Base-by-base conservation (phyloP, 2,113 vertebrate genomes). In the Poeciliopsis prolifica region DNA sequence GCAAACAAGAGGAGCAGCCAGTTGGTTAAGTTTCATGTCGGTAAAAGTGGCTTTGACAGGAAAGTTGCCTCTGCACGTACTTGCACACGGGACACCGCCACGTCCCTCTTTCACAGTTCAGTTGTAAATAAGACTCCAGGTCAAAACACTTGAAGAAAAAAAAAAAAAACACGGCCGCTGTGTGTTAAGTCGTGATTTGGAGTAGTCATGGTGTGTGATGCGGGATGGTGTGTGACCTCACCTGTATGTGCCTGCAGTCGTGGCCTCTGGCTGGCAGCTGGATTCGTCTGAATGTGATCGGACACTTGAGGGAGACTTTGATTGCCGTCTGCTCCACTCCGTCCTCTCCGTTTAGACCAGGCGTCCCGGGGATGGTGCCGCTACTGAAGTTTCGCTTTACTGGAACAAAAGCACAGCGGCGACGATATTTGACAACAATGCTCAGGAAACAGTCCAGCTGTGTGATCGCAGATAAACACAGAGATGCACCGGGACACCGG, bases 381-480 rank as follows among this genome's bases (percentile, higher is more conserved):
- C 96, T 97, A 85, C 96, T 98, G 92, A 99, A 99, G 80, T 98
- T 98, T 40, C 97, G 95, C 88, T 98, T 99, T 80, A 98, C 97
- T 95, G 85, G 29, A 63, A 76, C 17, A 54, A 14, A 26, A 93
- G 42, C 7, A 72, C 2, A 12, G 61, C 0, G 6, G 19, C 17
- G 4, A 22, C 7, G 1, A 48, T 13, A 19, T 2, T 24, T 33
- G 13, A n/a, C 42, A 12, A 44, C 63, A 95, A 96, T 90, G 29
- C 24, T 63, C 58, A 28, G 26, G 62, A 42, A 37, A 37, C 64
- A 40, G 8, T 48, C 51, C 19, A 33, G 29, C 61, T 31, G 15
- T 62, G n/a, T 28, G 15, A 44, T 44, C 12, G 42, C 40, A 42
- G 13, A 44, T 44, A 44, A 44, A 44, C 13, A 44, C 12, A 44